A percentile compares a stretch with the other conserved stretches of the same genome.
Conservation (phyloP, 92 coral and sea anemone species). For the Actinostola sp. region DNA sequence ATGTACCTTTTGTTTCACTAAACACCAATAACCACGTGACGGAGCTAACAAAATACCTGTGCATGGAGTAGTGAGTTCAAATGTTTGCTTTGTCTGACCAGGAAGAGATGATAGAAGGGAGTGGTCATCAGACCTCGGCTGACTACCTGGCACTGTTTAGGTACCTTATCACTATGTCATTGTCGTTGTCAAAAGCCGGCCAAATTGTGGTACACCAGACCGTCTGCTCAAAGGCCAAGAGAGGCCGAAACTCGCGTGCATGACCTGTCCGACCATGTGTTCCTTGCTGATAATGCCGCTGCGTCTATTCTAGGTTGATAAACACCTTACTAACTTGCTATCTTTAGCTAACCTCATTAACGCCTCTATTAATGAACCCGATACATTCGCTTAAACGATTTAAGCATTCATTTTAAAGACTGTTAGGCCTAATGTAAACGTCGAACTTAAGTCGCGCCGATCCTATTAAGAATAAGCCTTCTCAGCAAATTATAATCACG, state of each 20-base stretch:
- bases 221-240: conserved; percentile 15
- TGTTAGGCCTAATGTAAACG: no score
- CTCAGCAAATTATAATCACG: no score
- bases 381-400: no score
- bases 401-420: no score
- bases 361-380: not conserved
- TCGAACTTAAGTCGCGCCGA: no score
- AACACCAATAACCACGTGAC: conserved; percentile 1
- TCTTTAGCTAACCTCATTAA: conserved; percentile 6
- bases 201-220: conserved; percentile 25
- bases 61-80: conserved; percentile 28
- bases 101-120: conserved; percentile 55
- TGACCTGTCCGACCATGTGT: conserved; percentile 42
- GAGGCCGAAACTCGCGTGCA: conserved; percentile 32
- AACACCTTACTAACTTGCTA: not conserved
- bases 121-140: conserved; percentile 49
- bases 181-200: conserved; percentile 29
- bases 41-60: not conserved
- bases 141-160: conserved; percentile 31
- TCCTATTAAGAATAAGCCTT: no score
- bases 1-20: not conserved
- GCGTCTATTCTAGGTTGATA: not conserved
- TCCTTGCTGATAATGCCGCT: conserved; percentile 19
- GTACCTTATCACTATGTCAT: conserved; percentile 29
- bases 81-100: conserved; percentile 31